phyloP scores from a whole-genome alignment of 2,888 invertebrate genomes.

The Nezara viridula region DNA sequence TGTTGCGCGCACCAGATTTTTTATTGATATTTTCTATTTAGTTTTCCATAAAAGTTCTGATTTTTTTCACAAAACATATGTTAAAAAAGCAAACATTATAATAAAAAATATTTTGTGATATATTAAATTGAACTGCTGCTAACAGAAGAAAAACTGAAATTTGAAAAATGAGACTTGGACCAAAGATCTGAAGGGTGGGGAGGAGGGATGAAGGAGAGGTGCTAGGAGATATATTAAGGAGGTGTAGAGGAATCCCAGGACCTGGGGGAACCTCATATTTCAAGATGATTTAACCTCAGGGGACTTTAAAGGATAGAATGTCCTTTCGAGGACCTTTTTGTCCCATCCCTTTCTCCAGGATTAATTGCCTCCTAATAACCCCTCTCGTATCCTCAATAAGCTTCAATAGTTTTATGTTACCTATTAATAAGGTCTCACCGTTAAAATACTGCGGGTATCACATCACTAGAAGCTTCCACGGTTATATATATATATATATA shows the following conservation, averaged over 20 bases:
- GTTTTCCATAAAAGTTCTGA: too few species aligned
- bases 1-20: too few species aligned
- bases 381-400: background rate
- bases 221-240: background rate
- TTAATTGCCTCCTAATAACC: background rate
- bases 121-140: background rate
- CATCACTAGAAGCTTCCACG: too few species aligned
- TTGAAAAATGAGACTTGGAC: background rate
- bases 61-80: too few species aligned
- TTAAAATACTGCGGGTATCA: too few species aligned
- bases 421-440: background rate
- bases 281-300: background rate
- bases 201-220: background rate
- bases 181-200: background rate
- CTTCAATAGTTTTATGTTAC: background rate
- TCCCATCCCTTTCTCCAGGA: background rate
- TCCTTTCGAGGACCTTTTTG: background rate
- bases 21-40: too few species aligned
- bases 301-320: conserved; percentile 31
- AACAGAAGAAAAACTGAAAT: background rate
- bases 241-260: background rate
- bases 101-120: too few species aligned
- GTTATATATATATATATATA: too few species aligned
- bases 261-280: background rate
- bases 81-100: too few species aligned